These are phyloP conservation scores for Ischnus inquisitorius DNA, from an alignment of 2,888 invertebrate genomes.

Conservation along the genomic window DNA sequence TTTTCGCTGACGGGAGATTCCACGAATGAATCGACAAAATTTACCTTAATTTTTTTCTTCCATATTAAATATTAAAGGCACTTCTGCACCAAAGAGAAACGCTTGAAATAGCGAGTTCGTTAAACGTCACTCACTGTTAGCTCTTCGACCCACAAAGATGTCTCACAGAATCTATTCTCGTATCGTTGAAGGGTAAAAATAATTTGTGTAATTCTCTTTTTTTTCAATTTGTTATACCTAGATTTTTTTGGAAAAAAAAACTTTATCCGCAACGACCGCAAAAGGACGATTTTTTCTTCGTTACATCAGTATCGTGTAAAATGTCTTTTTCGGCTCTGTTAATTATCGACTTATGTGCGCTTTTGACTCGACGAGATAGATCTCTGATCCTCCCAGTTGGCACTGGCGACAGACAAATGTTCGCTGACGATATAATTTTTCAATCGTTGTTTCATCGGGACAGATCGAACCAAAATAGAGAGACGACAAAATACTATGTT, in stretches of 20 bases:
- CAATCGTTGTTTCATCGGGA: not conserved
- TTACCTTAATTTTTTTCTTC: too few relatives aligned
- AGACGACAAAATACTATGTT: conserved; percentile 11
- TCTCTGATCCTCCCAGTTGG: not conserved
- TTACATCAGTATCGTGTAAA: not conserved
- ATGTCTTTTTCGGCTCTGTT: conserved; percentile 22
- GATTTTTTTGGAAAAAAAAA: not conserved
- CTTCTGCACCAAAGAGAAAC: too few relatives aligned
- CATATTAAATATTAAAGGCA: too few relatives aligned
- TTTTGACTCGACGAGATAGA: conserved; percentile 1
- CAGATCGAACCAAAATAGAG: not conserved
- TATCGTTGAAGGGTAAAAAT: too few relatives aligned
- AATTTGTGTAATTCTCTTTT: too few relatives aligned
- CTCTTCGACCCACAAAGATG: too few relatives aligned
- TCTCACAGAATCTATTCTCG: too few relatives aligned
- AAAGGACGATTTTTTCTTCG: not conserved
- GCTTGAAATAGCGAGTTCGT: too few relatives aligned
- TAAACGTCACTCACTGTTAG: too few relatives aligned
- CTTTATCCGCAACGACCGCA: not conserved
- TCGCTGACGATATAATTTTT: not conserved
- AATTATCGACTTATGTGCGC: conserved; percentile 25
- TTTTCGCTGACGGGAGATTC: too few relatives aligned
- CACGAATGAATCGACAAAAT: too few relatives aligned
- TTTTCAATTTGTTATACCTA: not conserved
- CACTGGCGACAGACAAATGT: not conserved